Conservation (phyloP, 2,888 invertebrate species). For the Coleophora deauratella region DNA sequence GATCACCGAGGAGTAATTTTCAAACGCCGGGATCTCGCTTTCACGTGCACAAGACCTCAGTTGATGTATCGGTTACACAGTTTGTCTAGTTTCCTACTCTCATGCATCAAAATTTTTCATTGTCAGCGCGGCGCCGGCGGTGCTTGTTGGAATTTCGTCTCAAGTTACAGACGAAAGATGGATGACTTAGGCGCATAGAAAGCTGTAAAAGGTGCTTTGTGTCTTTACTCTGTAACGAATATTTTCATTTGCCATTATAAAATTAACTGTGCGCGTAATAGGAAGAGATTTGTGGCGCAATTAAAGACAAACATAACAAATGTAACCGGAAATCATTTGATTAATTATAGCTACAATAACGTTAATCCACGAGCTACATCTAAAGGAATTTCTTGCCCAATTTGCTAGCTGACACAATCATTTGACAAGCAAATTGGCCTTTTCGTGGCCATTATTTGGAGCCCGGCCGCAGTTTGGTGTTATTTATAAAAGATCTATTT, state of each 20-base stretch:
- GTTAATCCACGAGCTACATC: background rate
- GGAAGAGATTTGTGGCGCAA: too few species aligned
- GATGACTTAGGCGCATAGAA: slow-evolving; percentile 6
- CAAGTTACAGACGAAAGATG: slow-evolving; percentile 14
- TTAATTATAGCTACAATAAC: too few species aligned
- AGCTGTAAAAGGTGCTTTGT: too few species aligned
- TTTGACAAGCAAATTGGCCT: slow-evolving; percentile 42
- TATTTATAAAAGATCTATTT: slow-evolving; percentile 69
- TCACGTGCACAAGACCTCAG: slow-evolving; percentile 18
- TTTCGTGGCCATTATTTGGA: slow-evolving; percentile 27
- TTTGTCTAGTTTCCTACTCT: slow-evolving; percentile 20
- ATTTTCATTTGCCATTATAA: too few species aligned
- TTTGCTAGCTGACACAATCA: slow-evolving; percentile 13
- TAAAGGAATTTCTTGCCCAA: slow-evolving; percentile 7
- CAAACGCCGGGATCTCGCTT: slow-evolving; percentile 36
- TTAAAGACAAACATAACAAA: too few species aligned
- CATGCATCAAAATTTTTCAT: slow-evolving; percentile 37
- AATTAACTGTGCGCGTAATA: too few species aligned
- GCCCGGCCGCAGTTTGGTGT: slow-evolving; percentile 33
- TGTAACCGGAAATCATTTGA: too few species aligned
- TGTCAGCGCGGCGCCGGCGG: slow-evolving; percentile 36
- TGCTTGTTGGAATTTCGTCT: slow-evolving; percentile 23
- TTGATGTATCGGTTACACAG: slow-evolving; percentile 34
- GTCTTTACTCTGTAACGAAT: too few species aligned
- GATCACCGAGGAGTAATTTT: slow-evolving; percentile 40